Evolutionary conservation across 2,797 vertebrate species (phyloP), one percentile per base, ranked within the genome.

Genomic region (Morus bassanus): DNA sequence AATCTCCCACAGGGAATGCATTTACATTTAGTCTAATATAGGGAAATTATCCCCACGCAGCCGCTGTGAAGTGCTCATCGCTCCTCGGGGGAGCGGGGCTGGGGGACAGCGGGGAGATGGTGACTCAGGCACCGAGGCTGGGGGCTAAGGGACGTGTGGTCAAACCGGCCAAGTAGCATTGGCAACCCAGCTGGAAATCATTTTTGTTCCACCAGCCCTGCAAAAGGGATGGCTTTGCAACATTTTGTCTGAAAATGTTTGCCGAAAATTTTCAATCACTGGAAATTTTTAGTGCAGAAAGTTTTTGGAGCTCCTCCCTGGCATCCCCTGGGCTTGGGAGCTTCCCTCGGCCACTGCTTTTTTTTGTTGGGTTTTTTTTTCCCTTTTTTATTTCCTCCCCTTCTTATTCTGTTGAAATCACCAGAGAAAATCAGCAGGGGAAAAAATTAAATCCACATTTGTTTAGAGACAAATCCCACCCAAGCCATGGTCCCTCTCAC

Each of bases 201-300:
- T 76, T 56, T 91, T 35, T 86, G 54, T 61, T 91, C 79, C 69
- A 16, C n/a, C 22, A 46, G 73, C 54, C 63, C 64, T 27, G 61
- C 17, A 35, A 64, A 83, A 83, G 15, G 23, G 33, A 72, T 31
- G 64, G 74, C 84, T 73, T 76, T 73, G 86, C 77, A 65, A 37
- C 0, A 0, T 41, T 93, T 81, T 37, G 61, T 43, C 89, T 65
- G 35, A 91, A 89, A 84, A 78, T 10, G 23, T 93, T 95, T 86
- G 69, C 87, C 2, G 76, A 93, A 81, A 75, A 23, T 72, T 87
- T 88, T 78, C 69, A 37, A 54, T 78, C 33, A 3, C 85, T 95
- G 95, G 96, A 96, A 95, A 96, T 35, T 94, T 91, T 95, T 91
- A 96, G 91, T 28, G 73, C 69, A 51, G 45, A 41, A 60, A 60